Percentiles rank a stretch among this genome's conserved stretches.
Conservation (phyloP, 2,113 vertebrate genomes). For the Pedetes capensis region DNA sequence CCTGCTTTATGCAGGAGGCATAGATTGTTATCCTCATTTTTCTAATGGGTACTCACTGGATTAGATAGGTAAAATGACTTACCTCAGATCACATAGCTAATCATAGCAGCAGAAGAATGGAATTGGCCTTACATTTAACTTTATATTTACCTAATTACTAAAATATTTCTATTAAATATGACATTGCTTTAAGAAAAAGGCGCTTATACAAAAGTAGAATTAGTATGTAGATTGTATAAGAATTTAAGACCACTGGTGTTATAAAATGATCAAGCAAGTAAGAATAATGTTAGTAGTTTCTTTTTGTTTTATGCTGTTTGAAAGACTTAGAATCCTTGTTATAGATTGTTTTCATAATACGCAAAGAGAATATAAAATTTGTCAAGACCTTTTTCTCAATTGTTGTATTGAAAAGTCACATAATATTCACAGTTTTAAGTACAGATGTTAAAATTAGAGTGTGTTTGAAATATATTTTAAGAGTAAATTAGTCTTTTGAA, state of each 20-base stretch:
- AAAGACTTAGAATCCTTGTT: background rate
- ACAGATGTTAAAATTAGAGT: background rate
- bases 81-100: background rate
- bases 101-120: background rate
- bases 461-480: background rate
- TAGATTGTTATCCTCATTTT: slow-evolving; percentile 6
- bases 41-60: background rate
- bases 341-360: background rate
- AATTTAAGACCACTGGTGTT: background rate
- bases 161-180: background rate
- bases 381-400: background rate
- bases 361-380: background rate
- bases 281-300: background rate
- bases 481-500: background rate
- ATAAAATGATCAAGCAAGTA: background rate
- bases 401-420: slow-evolving; percentile 25
- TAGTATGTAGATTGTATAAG: background rate
- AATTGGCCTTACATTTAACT: background rate
- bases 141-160: background rate
- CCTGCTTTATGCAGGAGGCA: background rate
- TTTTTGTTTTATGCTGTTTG: slow-evolving; percentile 9
- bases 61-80: slow-evolving; percentile 3
- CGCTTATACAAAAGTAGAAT: background rate
- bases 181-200: background rate
- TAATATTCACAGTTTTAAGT: background rate